Base-by-base conservation (phyloP, 1,140 invertebrate species). In the Drosophila pseudoobscura region DNA sequence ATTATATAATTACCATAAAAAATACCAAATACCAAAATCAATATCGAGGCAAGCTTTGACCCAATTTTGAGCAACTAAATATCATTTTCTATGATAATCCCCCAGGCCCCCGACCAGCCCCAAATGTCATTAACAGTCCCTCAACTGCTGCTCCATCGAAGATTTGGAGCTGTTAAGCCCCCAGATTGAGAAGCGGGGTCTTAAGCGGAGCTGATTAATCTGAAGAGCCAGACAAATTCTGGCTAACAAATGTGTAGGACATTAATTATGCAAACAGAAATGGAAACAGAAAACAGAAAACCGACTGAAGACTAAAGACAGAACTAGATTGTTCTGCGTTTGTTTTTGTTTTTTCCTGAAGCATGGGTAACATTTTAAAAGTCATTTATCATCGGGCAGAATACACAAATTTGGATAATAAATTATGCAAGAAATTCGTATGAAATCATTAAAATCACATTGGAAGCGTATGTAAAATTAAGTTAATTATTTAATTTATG, bases 401-500 rank as follows among this genome's bases (percentile, higher is more conserved):
- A 68, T 29, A 63, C 60, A 71, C n/a, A 71, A 17, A 17, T 17
- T 77, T 87, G 78, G 78, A 64, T 78, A 78, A 88, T 82, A 82
- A 85, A 70, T 82, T 87, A 82, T 78, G 83, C 78, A 71, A 71
- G 61, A 53, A 29, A 31, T 59, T 47, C 59, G 62, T 87, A 85
- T 85, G 80, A 85, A 85, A 85, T 85, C 87, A 82, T 83, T 85
- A 77, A 87, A 85, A 83, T 82, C 79, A 58, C 78, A 80, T 75
- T 80, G 76, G 13, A 9, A 49, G 24, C 58, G 44, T 69, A 71
- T 80, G 64, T 63, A 57, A 79, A 71, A 87, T 78, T 87, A 80
- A 85, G 73, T 85, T 87, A 78, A 85, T 85, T 85, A 85, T 87
- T 85, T 85, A 85, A 85, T 87, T 87, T 87, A 85, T 87, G 58